Percentiles rank a stretch among this genome's conserved stretches.
Conservation (phyloP, 2,888 invertebrate species). For the Metellina segmentata region DNA sequence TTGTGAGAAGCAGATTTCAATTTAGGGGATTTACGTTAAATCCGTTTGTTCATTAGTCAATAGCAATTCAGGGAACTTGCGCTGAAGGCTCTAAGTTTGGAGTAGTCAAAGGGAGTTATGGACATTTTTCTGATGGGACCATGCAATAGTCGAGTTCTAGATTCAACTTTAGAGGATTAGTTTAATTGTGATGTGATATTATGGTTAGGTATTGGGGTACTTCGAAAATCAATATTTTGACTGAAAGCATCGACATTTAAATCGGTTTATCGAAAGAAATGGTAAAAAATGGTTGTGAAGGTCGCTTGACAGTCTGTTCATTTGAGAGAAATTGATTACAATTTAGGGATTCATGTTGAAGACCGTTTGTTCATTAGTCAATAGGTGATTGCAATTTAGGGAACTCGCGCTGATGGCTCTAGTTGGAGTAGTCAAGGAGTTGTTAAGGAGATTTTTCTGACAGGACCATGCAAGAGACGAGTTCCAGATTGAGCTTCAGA, state of each 20-base stretch:
- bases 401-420: conserved; percentile 2
- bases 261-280: background rate
- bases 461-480: background rate
- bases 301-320: background rate
- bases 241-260: background rate
- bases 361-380: conserved; percentile 72
- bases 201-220: background rate
- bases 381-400: conserved; percentile 70
- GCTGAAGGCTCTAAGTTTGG: conserved; percentile 2
- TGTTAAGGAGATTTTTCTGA: conserved; percentile 1
- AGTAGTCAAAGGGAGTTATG: background rate
- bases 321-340: too few relatives aligned
- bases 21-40: too few relatives aligned
- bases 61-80: conserved; percentile 56
- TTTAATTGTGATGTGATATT: background rate
- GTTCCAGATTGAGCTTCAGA: background rate
- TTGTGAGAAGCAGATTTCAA: too few relatives aligned
- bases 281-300: background rate
- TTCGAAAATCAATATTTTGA: too few relatives aligned
- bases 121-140: background rate
- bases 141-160: background rate
- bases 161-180: background rate
- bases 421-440: background rate
- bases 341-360: too few relatives aligned
- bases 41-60: conserved; percentile 71